A percentile compares a stretch with the other conserved stretches of the same genome.
phyloP scores from a whole-genome alignment of 2,888 invertebrate genomes.

The Notocelia uddmanniana region DNA sequence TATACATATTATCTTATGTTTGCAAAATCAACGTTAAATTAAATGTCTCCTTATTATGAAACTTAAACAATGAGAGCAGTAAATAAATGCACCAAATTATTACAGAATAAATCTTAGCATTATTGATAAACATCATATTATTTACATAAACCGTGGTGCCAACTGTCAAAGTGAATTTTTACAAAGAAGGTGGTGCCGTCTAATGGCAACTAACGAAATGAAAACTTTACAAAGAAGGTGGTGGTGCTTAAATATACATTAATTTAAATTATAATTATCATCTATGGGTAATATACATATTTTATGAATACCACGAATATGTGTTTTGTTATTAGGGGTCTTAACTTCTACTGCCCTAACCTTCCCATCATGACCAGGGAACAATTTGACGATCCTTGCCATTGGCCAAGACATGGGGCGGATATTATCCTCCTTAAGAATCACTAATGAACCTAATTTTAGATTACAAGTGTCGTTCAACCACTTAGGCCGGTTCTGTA shows the following conservation, averaged over 20 bases:
- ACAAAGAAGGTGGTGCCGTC: too few species aligned
- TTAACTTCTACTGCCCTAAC: slow-evolving; percentile 45
- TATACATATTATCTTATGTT: too few species aligned
- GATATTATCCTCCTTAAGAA: slow-evolving; percentile 42
- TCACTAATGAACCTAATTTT: slow-evolving; percentile 32
- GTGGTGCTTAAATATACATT: not conserved
- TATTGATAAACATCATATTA: too few species aligned
- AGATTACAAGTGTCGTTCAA: slow-evolving; percentile 19
- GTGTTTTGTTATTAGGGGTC: slow-evolving; percentile 37
- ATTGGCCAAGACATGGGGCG: slow-evolving; percentile 37
- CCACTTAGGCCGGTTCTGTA: slow-evolving; percentile 44
- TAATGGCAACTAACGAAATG: too few species aligned
- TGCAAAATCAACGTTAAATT: too few species aligned
- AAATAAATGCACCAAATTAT: too few species aligned
- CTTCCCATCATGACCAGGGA: slow-evolving; percentile 37
- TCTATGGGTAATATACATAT: slow-evolving; percentile 39
- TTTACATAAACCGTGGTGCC: too few species aligned
- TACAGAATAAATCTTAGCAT: too few species aligned
- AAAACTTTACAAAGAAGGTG: too few species aligned
- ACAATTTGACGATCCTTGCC: slow-evolving; percentile 42
- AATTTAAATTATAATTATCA: slow-evolving; percentile 5
- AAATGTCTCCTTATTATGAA: too few species aligned
- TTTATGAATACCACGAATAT: slow-evolving; percentile 26
- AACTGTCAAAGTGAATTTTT: too few species aligned
- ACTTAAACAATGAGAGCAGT: too few species aligned